These are phyloP conservation scores for Novumbra hubbsi DNA, from an alignment of 2,797 vertebrate species.

Conservation along the genomic window DNA sequence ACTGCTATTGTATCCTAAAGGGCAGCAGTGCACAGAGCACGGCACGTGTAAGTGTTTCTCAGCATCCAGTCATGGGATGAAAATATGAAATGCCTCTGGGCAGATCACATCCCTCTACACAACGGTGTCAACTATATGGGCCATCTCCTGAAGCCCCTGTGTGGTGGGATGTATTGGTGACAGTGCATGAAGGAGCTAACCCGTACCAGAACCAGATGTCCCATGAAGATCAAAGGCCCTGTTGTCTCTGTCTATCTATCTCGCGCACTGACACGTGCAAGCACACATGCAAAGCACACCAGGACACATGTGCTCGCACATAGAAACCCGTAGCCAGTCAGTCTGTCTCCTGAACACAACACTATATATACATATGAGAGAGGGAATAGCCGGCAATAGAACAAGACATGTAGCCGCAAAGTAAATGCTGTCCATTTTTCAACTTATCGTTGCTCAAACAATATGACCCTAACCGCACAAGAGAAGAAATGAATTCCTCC, in stretches of 20 bases:
- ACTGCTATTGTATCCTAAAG: background rate
- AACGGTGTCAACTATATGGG: slow-evolving; percentile 1
- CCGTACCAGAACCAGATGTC: background rate
- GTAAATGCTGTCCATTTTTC: background rate
- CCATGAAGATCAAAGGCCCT: background rate
- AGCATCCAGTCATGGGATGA: slow-evolving; percentile 5
- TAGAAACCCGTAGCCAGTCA: background rate
- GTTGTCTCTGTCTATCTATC: background rate
- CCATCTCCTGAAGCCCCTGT: background rate
- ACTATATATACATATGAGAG: background rate
- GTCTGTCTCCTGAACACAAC: background rate
- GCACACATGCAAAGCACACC: slow-evolving; percentile 11
- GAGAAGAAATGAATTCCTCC: too few relatives aligned
- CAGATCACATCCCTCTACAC: background rate
- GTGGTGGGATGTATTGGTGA: slow-evolving; percentile 9
- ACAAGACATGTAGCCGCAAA: background rate
- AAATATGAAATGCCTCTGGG: slow-evolving; percentile 1
- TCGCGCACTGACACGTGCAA: background rate
- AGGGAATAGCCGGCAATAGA: background rate
- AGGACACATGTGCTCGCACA: background rate
- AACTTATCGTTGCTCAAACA: background rate
- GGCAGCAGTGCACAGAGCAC: background rate
- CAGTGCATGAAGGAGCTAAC: background rate
- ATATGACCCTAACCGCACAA: background rate
- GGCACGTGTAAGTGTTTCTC: background rate